Evolutionary conservation across 2,888 invertebrate genomes (phyloP).

Genomic region (Therioaphis trifolii): DNA sequence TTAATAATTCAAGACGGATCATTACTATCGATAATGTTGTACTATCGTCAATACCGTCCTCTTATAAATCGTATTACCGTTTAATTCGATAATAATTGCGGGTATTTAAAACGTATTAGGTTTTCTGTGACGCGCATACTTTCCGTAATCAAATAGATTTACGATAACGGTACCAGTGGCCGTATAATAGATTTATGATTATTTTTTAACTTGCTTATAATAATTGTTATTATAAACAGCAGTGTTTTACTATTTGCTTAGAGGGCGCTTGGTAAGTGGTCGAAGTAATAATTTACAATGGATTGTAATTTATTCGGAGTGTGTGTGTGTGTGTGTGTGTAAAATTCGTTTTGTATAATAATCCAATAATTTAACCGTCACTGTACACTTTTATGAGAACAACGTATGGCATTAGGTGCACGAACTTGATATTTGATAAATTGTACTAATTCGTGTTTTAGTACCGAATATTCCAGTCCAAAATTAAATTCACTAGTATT

Average conservation of each 20-base stretch:
- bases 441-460: too few relatives aligned
- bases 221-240: not conserved
- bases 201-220: constrained; percentile 16
- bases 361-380: too few relatives aligned
- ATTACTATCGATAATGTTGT: too few relatives aligned
- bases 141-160: not conserved
- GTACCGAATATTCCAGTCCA: too few relatives aligned
- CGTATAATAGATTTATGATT: constrained; percentile 12
- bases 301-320: not conserved
- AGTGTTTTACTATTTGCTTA: not conserved
- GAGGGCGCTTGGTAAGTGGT: not conserved
- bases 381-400: too few relatives aligned
- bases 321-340: too few relatives aligned
- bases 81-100: not conserved
- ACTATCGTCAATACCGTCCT: too few relatives aligned
- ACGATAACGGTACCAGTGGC: not conserved
- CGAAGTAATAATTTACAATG: not conserved
- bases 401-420: too few relatives aligned
- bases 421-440: too few relatives aligned
- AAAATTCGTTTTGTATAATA: too few relatives aligned
- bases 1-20: too few relatives aligned
- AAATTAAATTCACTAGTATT: too few relatives aligned
- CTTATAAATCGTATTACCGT: not conserved
- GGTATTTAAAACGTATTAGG: not conserved
- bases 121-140: not conserved